Evolutionary conservation across 2,797 vertebrate genomes (phyloP), one percentile per base, ranked within the genome.

Genomic region (Balearica regulorum): DNA sequence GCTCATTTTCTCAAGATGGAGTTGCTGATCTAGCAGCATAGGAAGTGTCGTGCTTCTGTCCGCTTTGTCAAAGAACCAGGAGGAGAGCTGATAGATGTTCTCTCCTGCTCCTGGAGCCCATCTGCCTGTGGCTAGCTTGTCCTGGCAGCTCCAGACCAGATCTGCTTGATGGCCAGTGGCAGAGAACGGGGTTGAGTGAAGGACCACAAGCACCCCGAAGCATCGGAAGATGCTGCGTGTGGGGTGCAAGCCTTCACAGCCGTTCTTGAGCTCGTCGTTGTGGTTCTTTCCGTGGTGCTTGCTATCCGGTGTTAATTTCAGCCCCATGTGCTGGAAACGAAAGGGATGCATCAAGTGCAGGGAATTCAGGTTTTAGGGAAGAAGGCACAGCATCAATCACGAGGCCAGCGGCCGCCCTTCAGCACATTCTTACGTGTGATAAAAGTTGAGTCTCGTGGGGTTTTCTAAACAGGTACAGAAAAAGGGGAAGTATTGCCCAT

Each of bases 201-300:
- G 60, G 51, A 54, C 43, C 33, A 13, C 0, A 3, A 49, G 62
- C 55, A 11, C 49, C 37, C 12, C 15, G 33, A 29, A 28, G 39
- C 29, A 6, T 11, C 29, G n/a, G 7, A 29, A 39, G 60, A 1
- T 0, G 0, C 48, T 44, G 8, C 7, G 7, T 9, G 35, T 2
- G 28, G 53, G 7, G 12, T 20, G 12, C 16, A 16, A 66, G 37
- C 33, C 60, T 53, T 37, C 49, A 16, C 12, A 19, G 49, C n/a
- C 28, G 11, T 53, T 48, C 73, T 25, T 15, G 26, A 75, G 44
- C 46, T 66, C 25, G 41, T 71, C 4, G 0, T 7, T 19, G 24
- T 18, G 49, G 31, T 49, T 64, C 46, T 31, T 70, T 26, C 73
- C 33, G 17, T 39, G 53, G 35, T 39, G 87, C 6, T 37, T 51